Conservation (phyloP, 2,888 invertebrate genomes). For the Deroplatys truncata region DNA sequence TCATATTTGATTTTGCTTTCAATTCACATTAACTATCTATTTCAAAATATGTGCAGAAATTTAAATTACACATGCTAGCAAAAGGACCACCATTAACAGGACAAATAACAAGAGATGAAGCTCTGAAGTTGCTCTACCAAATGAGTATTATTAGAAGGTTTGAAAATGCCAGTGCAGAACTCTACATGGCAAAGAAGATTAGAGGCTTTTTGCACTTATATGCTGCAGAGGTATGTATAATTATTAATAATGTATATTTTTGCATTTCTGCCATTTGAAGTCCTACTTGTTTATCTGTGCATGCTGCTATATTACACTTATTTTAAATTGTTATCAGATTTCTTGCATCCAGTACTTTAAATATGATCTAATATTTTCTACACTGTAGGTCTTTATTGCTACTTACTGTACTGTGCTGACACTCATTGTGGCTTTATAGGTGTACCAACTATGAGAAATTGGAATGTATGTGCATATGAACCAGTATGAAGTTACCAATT, state of each 20-base stretch:
- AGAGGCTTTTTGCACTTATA: slow-evolving; percentile 98
- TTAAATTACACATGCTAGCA: background rate
- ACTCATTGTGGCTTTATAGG: no score
- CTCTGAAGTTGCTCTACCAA: background rate
- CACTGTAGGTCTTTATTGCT: no score
- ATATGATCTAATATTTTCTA: no score
- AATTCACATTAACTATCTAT: background rate
- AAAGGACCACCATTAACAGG: background rate
- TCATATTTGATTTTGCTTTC: background rate
- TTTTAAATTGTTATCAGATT: no score
- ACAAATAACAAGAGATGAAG: background rate
- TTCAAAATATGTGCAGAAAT: background rate
- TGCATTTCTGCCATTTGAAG: background rate
- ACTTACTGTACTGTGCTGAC: no score
- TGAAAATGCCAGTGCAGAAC: slow-evolving; percentile 89
- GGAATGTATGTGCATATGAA: no score
- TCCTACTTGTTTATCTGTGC: no score
- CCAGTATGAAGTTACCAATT: no score
- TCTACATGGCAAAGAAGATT: slow-evolving; percentile 95
- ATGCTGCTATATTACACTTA: no score
- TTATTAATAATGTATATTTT: background rate
- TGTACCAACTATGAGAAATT: no score
- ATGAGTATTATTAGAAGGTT: slow-evolving; percentile 50
- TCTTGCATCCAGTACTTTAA: no score
- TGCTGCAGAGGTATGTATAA: slow-evolving; percentile 73